Conservation (phyloP, 2,888 invertebrate species). For the Cynaeus angustus region DNA sequence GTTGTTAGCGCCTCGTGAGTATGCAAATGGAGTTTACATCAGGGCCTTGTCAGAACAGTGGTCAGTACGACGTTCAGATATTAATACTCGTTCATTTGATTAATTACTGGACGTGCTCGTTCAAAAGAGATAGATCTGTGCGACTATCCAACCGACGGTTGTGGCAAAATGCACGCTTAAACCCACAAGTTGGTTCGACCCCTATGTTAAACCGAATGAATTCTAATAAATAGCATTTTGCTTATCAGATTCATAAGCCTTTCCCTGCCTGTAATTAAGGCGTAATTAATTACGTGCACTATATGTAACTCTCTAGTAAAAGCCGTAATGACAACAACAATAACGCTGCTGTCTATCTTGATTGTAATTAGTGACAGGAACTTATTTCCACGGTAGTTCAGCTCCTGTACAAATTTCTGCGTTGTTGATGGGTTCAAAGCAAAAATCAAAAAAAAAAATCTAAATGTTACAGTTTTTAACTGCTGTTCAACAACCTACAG, state of each 20-base stretch:
- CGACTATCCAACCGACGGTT: constrained; percentile 41
- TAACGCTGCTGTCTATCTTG: constrained; percentile 43
- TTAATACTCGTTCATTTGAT: constrained; percentile 66
- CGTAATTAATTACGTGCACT: constrained; percentile 49
- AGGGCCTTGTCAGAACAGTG: constrained; percentile 60
- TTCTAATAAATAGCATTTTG: constrained; percentile 50
- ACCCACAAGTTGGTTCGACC: constrained; percentile 37
- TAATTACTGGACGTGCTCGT: constrained; percentile 59
- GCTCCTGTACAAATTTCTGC: not conserved
- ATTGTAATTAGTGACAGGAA: constrained; percentile 39
- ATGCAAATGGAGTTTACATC: constrained; percentile 66
- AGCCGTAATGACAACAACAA: constrained; percentile 48
- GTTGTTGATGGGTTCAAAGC: no score
- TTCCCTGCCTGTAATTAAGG: constrained; percentile 47
- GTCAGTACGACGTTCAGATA: constrained; percentile 66
- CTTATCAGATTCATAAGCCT: constrained; percentile 50
- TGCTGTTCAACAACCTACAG: not conserved
- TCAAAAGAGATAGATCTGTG: constrained; percentile 43
- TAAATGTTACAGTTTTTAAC: no score
- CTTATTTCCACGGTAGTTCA: constrained; percentile 13
- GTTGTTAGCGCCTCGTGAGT: constrained; percentile 57
- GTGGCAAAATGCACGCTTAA: constrained; percentile 36
- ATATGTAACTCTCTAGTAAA: constrained; percentile 46
- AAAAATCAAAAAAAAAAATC: no score
- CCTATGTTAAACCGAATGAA: constrained; percentile 48